Conservation (phyloP, 2,888 invertebrate species). For the Sialis lutaria region DNA sequence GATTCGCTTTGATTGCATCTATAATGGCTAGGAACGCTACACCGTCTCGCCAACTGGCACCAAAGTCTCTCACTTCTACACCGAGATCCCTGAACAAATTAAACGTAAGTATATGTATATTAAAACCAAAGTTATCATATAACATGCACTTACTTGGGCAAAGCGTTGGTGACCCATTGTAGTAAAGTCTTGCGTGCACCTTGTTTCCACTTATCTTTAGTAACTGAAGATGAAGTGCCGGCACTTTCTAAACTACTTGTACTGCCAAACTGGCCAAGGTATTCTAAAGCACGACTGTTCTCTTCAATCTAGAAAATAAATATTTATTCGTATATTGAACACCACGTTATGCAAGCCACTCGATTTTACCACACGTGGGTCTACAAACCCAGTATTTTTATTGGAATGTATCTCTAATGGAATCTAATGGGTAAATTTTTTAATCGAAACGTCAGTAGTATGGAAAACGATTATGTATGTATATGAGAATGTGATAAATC, state of each 20-base stretch:
- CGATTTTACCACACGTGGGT: too few relatives aligned
- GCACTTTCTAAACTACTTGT: slow-evolving; percentile 73
- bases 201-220: slow-evolving; percentile 55
- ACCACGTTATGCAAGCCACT: neutral
- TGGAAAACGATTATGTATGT: too few relatives aligned
- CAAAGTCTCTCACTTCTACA: slow-evolving; percentile 83
- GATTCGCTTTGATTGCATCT: slow-evolving; percentile 83
- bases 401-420: neutral
- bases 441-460: too few relatives aligned
- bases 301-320: slow-evolving; percentile 68
- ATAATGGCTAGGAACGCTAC: slow-evolving; percentile 89
- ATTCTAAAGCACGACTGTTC: slow-evolving; percentile 76
- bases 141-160: slow-evolving; percentile 49
- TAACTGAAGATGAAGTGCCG: slow-evolving; percentile 46
- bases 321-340: neutral
- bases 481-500: too few relatives aligned
- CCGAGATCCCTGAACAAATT: slow-evolving; percentile 50
- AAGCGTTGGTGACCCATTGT: slow-evolving; percentile 85
- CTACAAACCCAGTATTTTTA: neutral
- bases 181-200: slow-evolving; percentile 82
- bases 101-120: neutral
- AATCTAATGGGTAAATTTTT: too few relatives aligned
- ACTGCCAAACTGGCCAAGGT: slow-evolving; percentile 63
- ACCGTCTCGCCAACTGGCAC: slow-evolving; percentile 91
- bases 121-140: neutral